Conservation (phyloP, 2,113 vertebrate genomes). For the Struthidea cinerea region DNA sequence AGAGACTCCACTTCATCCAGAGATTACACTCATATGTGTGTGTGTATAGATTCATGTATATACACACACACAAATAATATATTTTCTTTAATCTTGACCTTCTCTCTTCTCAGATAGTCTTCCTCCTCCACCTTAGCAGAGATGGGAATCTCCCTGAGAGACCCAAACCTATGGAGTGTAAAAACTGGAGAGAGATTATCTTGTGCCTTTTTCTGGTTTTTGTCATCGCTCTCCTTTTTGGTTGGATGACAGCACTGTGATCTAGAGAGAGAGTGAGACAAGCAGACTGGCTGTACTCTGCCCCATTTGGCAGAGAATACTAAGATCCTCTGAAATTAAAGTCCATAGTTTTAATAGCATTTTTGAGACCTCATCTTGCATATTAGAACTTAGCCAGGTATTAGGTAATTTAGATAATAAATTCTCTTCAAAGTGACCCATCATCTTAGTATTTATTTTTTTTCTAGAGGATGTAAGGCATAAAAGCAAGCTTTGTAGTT, state of each 20-base stretch:
- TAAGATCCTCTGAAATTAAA: slow-evolving; percentile 52
- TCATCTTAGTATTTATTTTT: slow-evolving; percentile 71
- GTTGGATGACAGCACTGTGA: slow-evolving; percentile 37
- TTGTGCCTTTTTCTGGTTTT: slow-evolving; percentile 18
- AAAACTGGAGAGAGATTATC: slow-evolving; percentile 33
- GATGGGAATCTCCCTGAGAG: background rate
- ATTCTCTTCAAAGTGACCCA: slow-evolving; percentile 74
- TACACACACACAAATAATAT: background rate
- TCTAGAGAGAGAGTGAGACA: slow-evolving; percentile 49
- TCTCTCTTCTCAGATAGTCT: background rate
- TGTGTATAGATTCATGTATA: background rate
- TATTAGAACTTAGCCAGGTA: slow-evolving; percentile 73
- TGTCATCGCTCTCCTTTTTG: slow-evolving; percentile 29
- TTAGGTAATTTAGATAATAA: slow-evolving; percentile 75
- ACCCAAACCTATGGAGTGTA: slow-evolving; percentile 3
- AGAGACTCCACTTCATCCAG: background rate
- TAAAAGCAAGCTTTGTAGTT: slow-evolving; percentile 80
- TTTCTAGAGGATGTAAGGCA: slow-evolving; percentile 69
- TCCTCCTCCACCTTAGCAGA: background rate
- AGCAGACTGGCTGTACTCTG: slow-evolving; percentile 28
- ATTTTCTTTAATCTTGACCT: slow-evolving; percentile 13
- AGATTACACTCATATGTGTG: background rate
- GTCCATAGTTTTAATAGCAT: slow-evolving; percentile 64
- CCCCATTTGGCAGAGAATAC: slow-evolving; percentile 51
- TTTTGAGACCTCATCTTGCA: slow-evolving; percentile 66